Evolutionary conservation across 2,113 vertebrate species (phyloP), one percentile per base, ranked within the genome.

Genomic region (Myxocyprinus asiaticus): DNA sequence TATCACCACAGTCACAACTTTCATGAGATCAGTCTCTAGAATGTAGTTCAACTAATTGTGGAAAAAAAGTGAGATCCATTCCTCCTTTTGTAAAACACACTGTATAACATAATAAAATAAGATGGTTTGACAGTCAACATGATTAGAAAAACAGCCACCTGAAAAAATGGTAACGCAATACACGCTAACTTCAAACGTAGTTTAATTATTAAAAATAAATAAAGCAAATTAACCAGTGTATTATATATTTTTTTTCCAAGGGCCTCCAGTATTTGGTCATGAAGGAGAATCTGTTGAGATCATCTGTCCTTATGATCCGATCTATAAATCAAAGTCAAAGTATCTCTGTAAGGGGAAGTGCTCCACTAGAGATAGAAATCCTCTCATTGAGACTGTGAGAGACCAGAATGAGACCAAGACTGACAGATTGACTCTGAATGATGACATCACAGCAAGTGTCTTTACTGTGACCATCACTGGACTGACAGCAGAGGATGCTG

Each of bases 401-500:
- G 44, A 55, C 22, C 22, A 33, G 22, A 33, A 33, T 43, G n/a
- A 66, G 75, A n/a, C 6, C 0, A 43, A 70, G 51, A 7, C n/a
- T 5, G 12, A 11, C 33, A 51, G 79, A 63, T 10, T 76, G 17
- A 62, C 55, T 62, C 6, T 81, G 64, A 14, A 53, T 33, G 58
- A 81, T 12, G 3, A 76, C 56, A 56, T 12, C 45, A 47, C 72
- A 15, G 64, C 65, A 43, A 17, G 65, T 33, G 47, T 68, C 7
- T 76, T 81, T 47, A 81, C 43, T 43, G 56, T 61, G 7, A 81
- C 15, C 72, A 76, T 81, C 72, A 81, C 43, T 66, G 51, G 33
- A 68, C 44, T 76, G 53, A 76, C 10, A 15, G 56, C 79, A 76
- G 58, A 68, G 58, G 79, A 81, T 81, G 72, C 79, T 76, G 79